Evolutionary conservation across 2,113 vertebrate species (phyloP).

Genomic region (Rhipidura dahli): DNA sequence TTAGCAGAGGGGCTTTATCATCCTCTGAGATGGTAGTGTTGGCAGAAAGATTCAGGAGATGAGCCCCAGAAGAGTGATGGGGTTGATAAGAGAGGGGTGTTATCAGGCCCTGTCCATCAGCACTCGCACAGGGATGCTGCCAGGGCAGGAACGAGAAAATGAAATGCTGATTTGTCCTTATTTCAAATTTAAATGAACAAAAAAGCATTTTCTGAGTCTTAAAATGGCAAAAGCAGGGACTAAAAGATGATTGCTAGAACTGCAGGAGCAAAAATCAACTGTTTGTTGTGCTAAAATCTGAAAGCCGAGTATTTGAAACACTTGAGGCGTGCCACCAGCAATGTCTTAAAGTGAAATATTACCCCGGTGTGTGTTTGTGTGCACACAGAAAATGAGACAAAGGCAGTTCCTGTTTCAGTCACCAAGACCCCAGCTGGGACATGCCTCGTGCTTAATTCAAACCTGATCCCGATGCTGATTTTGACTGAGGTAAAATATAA

Average conservation of each 20-base stretch:
- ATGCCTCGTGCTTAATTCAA: background rate
- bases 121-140: background rate
- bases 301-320: background rate
- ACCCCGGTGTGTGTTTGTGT: background rate
- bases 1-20: background rate
- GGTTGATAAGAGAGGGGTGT: background rate
- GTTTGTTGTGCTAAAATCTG: background rate
- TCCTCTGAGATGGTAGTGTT: background rate
- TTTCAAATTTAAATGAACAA: constrained; percentile 11
- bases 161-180: background rate
- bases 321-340: background rate
- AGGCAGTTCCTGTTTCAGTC: background rate
- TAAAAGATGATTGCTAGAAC: background rate
- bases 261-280: background rate
- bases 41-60: background rate
- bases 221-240: background rate
- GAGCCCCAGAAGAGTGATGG: background rate
- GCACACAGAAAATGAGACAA: background rate
- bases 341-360: background rate
- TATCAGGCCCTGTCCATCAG: background rate
- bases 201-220: background rate
- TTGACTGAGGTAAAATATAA: background rate
- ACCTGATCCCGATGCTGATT: background rate
- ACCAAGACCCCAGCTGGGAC: background rate
- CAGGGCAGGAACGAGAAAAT: background rate